A percentile compares a stretch with the other conserved stretches of the same genome.
phyloP scores from a whole-genome alignment of 37 sponge, comb jelly and placozoan species.

The Beroe ovata region DNA sequence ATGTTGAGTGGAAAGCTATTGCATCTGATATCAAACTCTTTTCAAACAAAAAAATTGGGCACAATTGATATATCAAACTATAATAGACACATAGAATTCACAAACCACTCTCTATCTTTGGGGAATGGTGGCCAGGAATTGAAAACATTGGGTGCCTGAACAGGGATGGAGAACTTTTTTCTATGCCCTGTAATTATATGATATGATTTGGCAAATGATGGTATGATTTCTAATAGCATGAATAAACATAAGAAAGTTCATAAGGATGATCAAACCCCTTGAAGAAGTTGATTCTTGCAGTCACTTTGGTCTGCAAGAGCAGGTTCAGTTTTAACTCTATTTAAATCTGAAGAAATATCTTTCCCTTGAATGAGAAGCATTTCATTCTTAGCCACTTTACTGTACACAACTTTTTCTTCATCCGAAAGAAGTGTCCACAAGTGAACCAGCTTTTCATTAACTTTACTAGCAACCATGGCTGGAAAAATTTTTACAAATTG shows the following conservation, averaged over 20 bases:
- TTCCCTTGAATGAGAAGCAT: conserved; percentile 47
- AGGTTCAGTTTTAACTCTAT: not conserved
- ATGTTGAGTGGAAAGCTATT: too few species aligned
- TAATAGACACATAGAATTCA: too few species aligned
- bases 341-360: conserved; percentile 27
- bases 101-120: conserved; percentile 26
- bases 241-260: not conserved
- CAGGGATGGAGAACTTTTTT: conserved; percentile 50
- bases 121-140: not conserved
- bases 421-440: conserved; percentile 36
- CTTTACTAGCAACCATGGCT: not conserved
- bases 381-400: conserved; percentile 62
- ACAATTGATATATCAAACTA: too few species aligned
- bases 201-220: not conserved
- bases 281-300: not conserved
- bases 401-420: conserved; percentile 58
- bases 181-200: conserved; percentile 4
- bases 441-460: conserved; percentile 54
- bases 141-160: conserved; percentile 35
- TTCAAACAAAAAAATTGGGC: too few species aligned
- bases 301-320: not conserved
- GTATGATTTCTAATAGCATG: not conserved
- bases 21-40: too few species aligned
- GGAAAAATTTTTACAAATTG: not conserved
- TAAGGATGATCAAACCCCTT: not conserved